Percentiles rank a stretch among this genome's conserved stretches.
phyloP scores from a whole-genome alignment of 2,888 invertebrate genomes.

The Athetis lepigone region DNA sequence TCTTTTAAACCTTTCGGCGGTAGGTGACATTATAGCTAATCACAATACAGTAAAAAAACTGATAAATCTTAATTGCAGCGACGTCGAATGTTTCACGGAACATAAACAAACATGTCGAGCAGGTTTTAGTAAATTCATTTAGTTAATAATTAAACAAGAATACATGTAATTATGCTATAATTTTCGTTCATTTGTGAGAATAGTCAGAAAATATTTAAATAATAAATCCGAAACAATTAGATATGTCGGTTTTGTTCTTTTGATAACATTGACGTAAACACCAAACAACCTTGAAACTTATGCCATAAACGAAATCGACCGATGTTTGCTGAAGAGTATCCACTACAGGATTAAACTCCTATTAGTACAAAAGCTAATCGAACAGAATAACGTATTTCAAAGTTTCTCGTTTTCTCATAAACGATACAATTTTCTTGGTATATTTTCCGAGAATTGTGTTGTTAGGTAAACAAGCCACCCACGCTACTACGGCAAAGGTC shows the following conservation, averaged over 20 bases:
- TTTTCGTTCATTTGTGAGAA: not conserved
- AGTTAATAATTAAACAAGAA: not conserved
- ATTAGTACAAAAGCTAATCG: constrained; percentile 20
- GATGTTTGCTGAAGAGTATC: not conserved
- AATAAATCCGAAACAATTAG: constrained; percentile 22
- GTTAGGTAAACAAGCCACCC: constrained; percentile 61
- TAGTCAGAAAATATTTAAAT: constrained; percentile 4
- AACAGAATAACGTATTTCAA: not conserved
- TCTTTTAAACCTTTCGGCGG: constrained; percentile 49
- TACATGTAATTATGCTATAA: constrained; percentile 6
- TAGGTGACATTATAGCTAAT: constrained; percentile 49
- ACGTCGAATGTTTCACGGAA: constrained; percentile 6
- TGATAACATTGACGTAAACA: constrained; percentile 21
- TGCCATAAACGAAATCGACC: not conserved
- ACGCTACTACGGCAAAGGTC: constrained; percentile 66
- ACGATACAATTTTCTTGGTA: constrained; percentile 37
- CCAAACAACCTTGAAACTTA: constrained; percentile 5
- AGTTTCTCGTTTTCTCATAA: constrained; percentile 35
- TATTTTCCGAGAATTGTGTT: constrained; percentile 38
- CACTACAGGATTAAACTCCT: not conserved
- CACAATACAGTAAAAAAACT: constrained; percentile 15
- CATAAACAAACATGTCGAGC: not conserved
- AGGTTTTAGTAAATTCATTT: not conserved
- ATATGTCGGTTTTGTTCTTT: constrained; percentile 14
- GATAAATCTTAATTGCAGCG: constrained; percentile 34